Base-by-base conservation (phyloP, 37 sponge, comb jelly and placozoan species). In the Ianthella basta region DNA sequence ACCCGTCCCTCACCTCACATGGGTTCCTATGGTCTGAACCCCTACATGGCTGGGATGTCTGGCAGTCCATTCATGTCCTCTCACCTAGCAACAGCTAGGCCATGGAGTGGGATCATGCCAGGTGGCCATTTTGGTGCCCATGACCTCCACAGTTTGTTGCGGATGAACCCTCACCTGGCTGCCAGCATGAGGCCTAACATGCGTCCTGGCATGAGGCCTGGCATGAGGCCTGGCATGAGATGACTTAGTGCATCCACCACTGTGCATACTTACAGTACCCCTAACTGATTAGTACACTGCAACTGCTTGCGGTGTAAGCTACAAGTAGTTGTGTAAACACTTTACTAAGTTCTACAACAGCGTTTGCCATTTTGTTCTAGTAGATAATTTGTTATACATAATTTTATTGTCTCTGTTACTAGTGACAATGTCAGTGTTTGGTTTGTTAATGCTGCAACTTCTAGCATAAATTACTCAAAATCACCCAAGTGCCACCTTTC, bases 11-110 rank as follows among this genome's bases (percentile, higher is more conserved):
- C 70, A 30, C 70, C 70, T 10, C 29, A 35, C 34, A 18, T 69
- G 19, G 70, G 70, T 30, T 35, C 70, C 19, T 69, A 69, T 69
- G 70, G 70, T 34, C 2, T 69, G 70, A 30, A 69, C 70, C 70
- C 70, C 1, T 69, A 69, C 70, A 69, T 69, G 70, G 35, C 29
- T 69, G 70, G 70, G 10, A 69, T 69, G 34, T 69, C 70, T 69
- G 70, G 70, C 29, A 35, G 70, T 18, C 70, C 70, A 6, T 69
- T 69, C 34, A n/a, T 69, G 70, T 35, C 70, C 34, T 69, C 70
- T 34, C 70, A 69, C 70, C 70, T 69, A 13, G 4, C 70, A 69
- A n/a, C 70, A 13, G 70, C 70, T 16, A 69, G 70, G 34, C 34
- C 70, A 1, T 69, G 70, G 70, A 34, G 35, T 69, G 70, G 66